Conservation (phyloP, 2,797 vertebrate genomes). For the Platyrinchus mystaceus region DNA sequence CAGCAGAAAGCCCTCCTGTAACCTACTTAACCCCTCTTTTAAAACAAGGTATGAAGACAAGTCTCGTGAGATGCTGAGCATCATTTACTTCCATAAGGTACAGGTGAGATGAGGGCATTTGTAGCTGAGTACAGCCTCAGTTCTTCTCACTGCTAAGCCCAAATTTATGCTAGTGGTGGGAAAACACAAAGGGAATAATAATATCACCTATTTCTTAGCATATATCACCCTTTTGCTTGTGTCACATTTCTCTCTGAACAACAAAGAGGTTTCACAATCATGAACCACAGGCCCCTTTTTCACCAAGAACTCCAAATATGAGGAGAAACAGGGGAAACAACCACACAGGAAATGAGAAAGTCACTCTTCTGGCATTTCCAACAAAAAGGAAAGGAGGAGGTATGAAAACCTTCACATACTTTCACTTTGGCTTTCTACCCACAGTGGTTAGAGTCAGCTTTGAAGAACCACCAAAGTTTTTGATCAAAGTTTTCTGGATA, state of each 20-base stretch:
- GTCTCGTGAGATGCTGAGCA: not conserved
- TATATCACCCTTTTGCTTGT: not conserved
- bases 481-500: conserved; percentile 61
- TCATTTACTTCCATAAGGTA: not conserved
- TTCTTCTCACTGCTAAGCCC: not conserved
- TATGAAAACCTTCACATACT: conserved; percentile 14
- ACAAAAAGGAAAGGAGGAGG: not conserved
- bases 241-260: not conserved
- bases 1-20: not conserved
- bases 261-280: not conserved
- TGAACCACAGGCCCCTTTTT: not conserved
- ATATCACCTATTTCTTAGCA: not conserved
- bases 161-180: not conserved
- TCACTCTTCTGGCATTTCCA: conserved; percentile 5
- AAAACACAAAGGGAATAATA: not conserved
- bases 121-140: not conserved
- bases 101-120: not conserved
- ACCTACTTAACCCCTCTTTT: not conserved
- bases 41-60: not conserved
- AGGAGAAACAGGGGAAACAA: not conserved
- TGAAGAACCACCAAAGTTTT: conserved; percentile 50
- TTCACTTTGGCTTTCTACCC: conserved; percentile 25
- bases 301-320: not conserved
- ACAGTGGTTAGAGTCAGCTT: conserved; percentile 33
- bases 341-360: not conserved